phyloP scores from a whole-genome alignment of 2,888 invertebrate species.

The Willowsia nigromaculata region DNA sequence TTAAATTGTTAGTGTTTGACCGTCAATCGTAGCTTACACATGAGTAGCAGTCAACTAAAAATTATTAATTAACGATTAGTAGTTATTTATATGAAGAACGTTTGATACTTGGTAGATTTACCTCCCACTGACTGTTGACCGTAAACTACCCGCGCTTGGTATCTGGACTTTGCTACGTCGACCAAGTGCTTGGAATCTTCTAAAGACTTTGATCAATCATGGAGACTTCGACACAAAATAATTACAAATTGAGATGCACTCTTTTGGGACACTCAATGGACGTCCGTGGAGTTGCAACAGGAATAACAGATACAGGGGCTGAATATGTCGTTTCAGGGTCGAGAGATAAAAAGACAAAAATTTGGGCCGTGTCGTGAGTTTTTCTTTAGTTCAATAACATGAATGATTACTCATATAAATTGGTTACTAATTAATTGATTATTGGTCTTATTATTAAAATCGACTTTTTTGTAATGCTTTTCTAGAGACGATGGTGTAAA shows the following conservation, averaged over 20 bases:
- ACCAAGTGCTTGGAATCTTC: no score
- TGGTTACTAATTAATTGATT: background rate
- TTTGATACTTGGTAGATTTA: no score
- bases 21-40: no score
- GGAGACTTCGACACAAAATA: background rate
- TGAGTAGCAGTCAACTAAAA: no score
- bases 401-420: background rate
- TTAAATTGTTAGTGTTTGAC: no score
- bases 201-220: no score
- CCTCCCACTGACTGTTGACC: no score
- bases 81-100: no score
- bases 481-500: conserved; percentile 66
- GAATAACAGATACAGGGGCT: conserved; percentile 81
- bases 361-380: conserved; percentile 87
- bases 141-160: no score
- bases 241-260: conserved; percentile 89
- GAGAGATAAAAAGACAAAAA: conserved; percentile 91
- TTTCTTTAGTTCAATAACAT: background rate
- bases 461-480: conserved; percentile 7
- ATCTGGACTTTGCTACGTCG: no score
- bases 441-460: background rate
- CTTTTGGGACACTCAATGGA: conserved; percentile 91
- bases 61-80: no score
- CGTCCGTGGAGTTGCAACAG: conserved; percentile 87
- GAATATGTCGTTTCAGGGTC: conserved; percentile 92